Conservation (phyloP, 2,888 invertebrate genomes). For the Listrodromus nycthemerus region DNA sequence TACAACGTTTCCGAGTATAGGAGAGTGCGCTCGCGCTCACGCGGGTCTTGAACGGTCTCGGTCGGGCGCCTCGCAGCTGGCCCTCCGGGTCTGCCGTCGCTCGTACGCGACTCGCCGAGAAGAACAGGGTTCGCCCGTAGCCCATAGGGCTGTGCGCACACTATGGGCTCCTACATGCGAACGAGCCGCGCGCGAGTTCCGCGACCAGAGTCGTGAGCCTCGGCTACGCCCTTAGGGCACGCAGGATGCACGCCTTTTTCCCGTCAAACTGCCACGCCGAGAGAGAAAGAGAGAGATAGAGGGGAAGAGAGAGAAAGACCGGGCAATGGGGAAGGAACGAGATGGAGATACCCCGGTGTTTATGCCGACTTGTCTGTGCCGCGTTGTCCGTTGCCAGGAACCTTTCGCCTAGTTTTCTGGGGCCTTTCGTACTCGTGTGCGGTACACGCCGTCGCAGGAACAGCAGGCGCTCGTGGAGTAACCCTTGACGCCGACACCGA, state of each 20-base stretch:
- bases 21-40: slow-evolving; percentile 75
- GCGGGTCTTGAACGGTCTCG: slow-evolving; percentile 79
- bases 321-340: not conserved
- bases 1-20: slow-evolving; percentile 84
- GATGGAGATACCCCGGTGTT: slow-evolving; percentile 66
- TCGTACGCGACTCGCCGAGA: slow-evolving; percentile 74
- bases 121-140: slow-evolving; percentile 67
- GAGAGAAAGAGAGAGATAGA: slow-evolving; percentile 22
- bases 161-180: slow-evolving; percentile 63
- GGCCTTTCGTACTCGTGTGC: slow-evolving; percentile 33
- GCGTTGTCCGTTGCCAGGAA: slow-evolving; percentile 59
- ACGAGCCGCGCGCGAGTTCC: slow-evolving; percentile 39
- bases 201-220: slow-evolving; percentile 50
- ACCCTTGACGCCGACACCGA: slow-evolving; percentile 44
- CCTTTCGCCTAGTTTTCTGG: slow-evolving; percentile 72
- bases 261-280: slow-evolving; percentile 72
- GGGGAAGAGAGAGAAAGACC: slow-evolving; percentile 24
- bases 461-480: slow-evolving; percentile 62
- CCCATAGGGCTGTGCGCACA: slow-evolving; percentile 59
- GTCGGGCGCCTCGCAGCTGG: slow-evolving; percentile 84
- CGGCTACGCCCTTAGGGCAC: slow-evolving; percentile 77
- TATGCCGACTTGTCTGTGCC: slow-evolving; percentile 68
- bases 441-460: slow-evolving; percentile 34
- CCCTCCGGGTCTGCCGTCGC: slow-evolving; percentile 72
- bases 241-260: slow-evolving; percentile 80